Base-by-base conservation (phyloP, 2,113 vertebrate species). In the Hiodon alosoides region DNA sequence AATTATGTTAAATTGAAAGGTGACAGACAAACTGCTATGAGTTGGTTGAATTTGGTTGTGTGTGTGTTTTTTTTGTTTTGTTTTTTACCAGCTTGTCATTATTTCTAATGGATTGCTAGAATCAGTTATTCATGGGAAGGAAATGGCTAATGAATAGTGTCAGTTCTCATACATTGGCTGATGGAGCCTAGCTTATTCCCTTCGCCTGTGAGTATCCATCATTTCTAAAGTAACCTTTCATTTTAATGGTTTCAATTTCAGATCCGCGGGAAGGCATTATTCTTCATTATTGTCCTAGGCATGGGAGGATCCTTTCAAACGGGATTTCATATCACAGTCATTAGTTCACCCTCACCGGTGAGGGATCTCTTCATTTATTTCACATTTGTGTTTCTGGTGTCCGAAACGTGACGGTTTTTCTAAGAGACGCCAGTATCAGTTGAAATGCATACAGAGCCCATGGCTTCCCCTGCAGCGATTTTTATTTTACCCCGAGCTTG, bases 321-420 rank as follows among this genome's bases (percentile, higher is more conserved):
- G 31, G 91, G 91, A 71, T 90, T 85, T 77, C 87, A 90, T 47
- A 0, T 74, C 0, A 86, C 87, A 3, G 81, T 67, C n/a, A 73
- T 88, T 73, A 92, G 89, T 73, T 91, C 91, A 57, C 88, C 90
- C 4, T 88, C 89, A 67, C 85, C 85, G 14, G 91, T 92, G 65
- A 84, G 85, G 76, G 2, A 4, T 14, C 3, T 52, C 31, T 3
- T 31, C 50, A 31, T 54, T 53, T 6, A 46, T 51, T 65, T 53
- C 13, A 16, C 64, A 53, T 17, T 46, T 11, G 55, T 60, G 2
- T 51, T 48, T 68, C 60, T 62, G 55, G 65, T 31, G 53, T 16
- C 2, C 2, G 47, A 61, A 69, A 17, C 16, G 47, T 66, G 4
- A 61, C 17, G 52, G 2, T 0, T 17, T 17, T 8, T 10, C 47